Evolutionary conservation across 1,140 invertebrate species (phyloP).

Genomic region (Scaptomyza montana): DNA sequence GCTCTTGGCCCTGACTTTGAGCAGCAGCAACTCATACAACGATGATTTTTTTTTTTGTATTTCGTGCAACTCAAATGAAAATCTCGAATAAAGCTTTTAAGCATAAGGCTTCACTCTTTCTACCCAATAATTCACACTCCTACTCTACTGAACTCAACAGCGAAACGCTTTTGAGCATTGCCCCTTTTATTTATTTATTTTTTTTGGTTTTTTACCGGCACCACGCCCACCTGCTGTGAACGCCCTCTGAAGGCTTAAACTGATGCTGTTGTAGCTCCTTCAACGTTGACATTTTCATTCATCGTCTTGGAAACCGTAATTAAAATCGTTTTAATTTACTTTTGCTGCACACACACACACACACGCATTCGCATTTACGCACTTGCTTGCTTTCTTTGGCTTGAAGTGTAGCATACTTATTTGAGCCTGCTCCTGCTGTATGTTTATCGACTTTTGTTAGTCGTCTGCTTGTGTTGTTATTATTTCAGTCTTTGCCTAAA

Average conservation of each 20-base stretch:
- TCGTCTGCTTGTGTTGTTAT: conserved; percentile 57
- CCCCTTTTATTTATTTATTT: conserved; percentile 14
- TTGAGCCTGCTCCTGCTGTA: conserved; percentile 62
- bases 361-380: conserved; percentile 10
- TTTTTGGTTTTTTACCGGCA: conserved; percentile 23
- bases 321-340: conserved; percentile 84
- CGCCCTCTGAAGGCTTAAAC: conserved; percentile 19
- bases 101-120: conserved; percentile 40
- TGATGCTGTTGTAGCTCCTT: conserved; percentile 22
- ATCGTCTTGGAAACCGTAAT: conserved; percentile 83
- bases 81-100: conserved; percentile 48
- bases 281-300: conserved; percentile 83
- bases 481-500: conserved; percentile 65
- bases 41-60: conserved; percentile 23
- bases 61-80: conserved; percentile 46
- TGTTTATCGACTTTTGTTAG: conserved; percentile 82
- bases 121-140: conserved; percentile 62
- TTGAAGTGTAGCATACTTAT: conserved; percentile 76
- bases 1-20: conserved; percentile 79
- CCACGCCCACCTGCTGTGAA: conserved; percentile 61
- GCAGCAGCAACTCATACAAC: conserved; percentile 35
- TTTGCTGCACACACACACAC: conserved; percentile 52
- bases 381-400: conserved; percentile 24
- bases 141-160: conserved; percentile 48
- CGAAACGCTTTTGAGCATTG: conserved; percentile 69